A percentile compares a stretch with the other conserved stretches of the same genome.
Conservation (phyloP, 2,113 vertebrate genomes). For the Pollachius pollachius region DNA sequence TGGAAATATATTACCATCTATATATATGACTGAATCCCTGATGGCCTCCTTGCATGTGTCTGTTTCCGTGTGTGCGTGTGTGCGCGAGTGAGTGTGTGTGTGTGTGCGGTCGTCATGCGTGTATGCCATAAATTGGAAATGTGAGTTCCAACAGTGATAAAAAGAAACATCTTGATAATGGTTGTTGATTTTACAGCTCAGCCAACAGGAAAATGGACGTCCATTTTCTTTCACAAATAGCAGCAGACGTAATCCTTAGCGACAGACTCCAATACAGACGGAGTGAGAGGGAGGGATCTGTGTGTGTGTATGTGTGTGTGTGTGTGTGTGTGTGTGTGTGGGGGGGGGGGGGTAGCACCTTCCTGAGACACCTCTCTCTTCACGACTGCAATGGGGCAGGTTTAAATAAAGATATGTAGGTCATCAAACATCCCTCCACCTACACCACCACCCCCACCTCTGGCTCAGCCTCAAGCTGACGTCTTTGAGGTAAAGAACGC, state of each 20-base stretch:
- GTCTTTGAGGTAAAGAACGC: slow-evolving; percentile 66
- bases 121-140: neutral
- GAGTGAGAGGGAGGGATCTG: too few species aligned
- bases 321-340: too few species aligned
- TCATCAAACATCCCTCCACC: slow-evolving; percentile 45
- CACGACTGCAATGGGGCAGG: slow-evolving; percentile 47
- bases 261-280: too few species aligned
- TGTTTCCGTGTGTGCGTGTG: neutral
- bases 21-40: slow-evolving; percentile 4
- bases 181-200: slow-evolving; percentile 28
- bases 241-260: too few species aligned
- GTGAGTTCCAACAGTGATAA: too few species aligned
- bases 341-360: slow-evolving; percentile 35
- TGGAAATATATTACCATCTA: neutral
- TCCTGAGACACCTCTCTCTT: slow-evolving; percentile 43
- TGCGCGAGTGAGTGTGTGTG: slow-evolving; percentile 7
- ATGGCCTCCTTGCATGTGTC: neutral
- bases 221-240: neutral
- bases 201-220: slow-evolving; percentile 16
- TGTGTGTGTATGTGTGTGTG: too few species aligned
- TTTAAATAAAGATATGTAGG: slow-evolving; percentile 70
- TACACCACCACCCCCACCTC: slow-evolving; percentile 29
- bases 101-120: slow-evolving; percentile 1
- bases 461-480: slow-evolving; percentile 60
- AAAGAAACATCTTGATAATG: too few species aligned